These are phyloP conservation scores for Tachina grossa DNA, from an alignment of 2,888 invertebrate species.

Conservation along the genomic window DNA sequence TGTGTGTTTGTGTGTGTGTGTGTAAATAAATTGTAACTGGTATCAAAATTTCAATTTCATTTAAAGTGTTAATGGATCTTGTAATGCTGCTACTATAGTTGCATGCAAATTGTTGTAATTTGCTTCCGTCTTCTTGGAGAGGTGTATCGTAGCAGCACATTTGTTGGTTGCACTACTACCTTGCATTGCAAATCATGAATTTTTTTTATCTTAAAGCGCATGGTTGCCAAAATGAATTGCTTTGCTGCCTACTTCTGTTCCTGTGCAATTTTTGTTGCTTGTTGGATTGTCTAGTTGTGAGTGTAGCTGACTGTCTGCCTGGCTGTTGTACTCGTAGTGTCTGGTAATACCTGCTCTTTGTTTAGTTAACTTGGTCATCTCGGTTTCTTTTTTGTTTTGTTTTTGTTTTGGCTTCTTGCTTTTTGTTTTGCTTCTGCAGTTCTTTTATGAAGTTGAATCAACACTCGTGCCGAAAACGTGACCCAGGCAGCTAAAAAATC, in stretches of 20 bases:
- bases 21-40: slow-evolving; percentile 50
- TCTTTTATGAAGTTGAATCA: slow-evolving; percentile 59
- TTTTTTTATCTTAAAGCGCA: slow-evolving; percentile 48
- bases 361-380: slow-evolving; percentile 64
- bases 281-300: neutral
- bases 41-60: slow-evolving; percentile 70
- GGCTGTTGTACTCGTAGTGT: neutral
- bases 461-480: slow-evolving; percentile 73
- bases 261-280: slow-evolving; percentile 11
- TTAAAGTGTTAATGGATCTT: slow-evolving; percentile 69
- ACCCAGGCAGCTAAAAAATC: slow-evolving; percentile 66
- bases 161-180: slow-evolving; percentile 56
- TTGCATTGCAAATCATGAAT: slow-evolving; percentile 58
- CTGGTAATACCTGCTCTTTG: slow-evolving; percentile 27
- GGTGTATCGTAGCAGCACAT: slow-evolving; percentile 43
- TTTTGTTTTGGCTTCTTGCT: neutral
- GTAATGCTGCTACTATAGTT: slow-evolving; percentile 59
- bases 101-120: slow-evolving; percentile 69
- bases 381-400: slow-evolving; percentile 22
- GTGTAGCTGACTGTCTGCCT: neutral
- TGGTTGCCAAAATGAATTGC: slow-evolving; percentile 54
- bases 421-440: slow-evolving; percentile 45
- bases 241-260: neutral
- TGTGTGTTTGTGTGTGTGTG: neutral
- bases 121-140: slow-evolving; percentile 64